phyloP scores from a whole-genome alignment of 2,888 invertebrate genomes.

The Melanotus villosus region DNA sequence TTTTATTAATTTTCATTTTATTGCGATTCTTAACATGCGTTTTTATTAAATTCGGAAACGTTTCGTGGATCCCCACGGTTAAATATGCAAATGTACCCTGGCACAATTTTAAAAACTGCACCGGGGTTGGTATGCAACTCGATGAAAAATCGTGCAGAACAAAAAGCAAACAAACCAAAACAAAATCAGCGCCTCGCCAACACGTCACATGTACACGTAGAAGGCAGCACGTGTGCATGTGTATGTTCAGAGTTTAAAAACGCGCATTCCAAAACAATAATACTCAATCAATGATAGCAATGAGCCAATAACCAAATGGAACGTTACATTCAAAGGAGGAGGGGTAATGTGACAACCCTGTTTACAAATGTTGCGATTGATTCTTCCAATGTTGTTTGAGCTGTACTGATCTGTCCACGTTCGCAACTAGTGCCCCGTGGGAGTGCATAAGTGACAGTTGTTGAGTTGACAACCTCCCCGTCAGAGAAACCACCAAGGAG shows the following conservation, averaged over 20 bases:
- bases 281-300: constrained; percentile 70
- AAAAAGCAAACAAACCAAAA: constrained; percentile 47
- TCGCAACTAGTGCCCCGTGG: constrained; percentile 61
- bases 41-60: too few species aligned
- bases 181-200: constrained; percentile 55
- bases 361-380: constrained; percentile 71
- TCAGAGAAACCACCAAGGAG: neutral
- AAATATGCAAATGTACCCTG: neutral
- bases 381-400: constrained; percentile 69
- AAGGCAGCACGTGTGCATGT: constrained; percentile 58
- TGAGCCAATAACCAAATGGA: constrained; percentile 71
- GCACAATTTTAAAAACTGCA: constrained; percentile 16
- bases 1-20: too few species aligned
- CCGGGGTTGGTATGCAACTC: neutral
- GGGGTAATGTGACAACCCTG: constrained; percentile 69
- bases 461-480: constrained; percentile 49
- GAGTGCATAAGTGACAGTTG: constrained; percentile 59
- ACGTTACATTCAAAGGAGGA: constrained; percentile 65
- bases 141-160: constrained; percentile 21
- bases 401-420: constrained; percentile 66
- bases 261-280: constrained; percentile 71
- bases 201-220: constrained; percentile 59
- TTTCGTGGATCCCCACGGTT: too few species aligned
- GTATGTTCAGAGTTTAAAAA: constrained; percentile 69
- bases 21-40: too few species aligned